Evolutionary conservation across 1,140 invertebrate genomes (phyloP).

Genomic region (Trissolcus basalis): DNA sequence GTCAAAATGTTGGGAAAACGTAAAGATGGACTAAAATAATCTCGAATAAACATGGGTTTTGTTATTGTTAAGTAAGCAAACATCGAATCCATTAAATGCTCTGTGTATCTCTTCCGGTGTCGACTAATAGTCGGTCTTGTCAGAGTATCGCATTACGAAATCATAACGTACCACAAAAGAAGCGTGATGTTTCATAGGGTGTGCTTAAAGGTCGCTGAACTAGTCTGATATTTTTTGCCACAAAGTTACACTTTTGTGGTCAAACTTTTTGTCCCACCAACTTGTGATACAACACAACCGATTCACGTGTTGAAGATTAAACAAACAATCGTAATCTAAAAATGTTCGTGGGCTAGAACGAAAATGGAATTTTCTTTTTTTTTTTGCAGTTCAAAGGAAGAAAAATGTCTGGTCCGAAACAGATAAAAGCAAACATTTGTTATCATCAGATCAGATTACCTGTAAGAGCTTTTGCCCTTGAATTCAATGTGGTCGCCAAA

Average conservation of each 20-base stretch:
- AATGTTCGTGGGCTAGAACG: no score
- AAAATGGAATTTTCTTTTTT: no score
- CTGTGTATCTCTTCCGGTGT: slow-evolving; percentile 43
- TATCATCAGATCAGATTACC: no score
- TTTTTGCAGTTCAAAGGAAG: no score
- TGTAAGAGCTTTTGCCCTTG: no score
- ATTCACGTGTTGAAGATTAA: not conserved
- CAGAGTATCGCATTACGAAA: slow-evolving; percentile 57
- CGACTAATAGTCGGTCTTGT: slow-evolving; percentile 38
- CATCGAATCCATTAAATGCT: slow-evolving; percentile 51
- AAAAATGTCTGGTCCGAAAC: no score
- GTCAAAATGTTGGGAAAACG: no score
- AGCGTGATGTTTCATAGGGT: slow-evolving; percentile 49
- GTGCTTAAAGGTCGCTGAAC: slow-evolving; percentile 55
- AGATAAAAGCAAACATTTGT: no score
- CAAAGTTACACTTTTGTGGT: slow-evolving; percentile 13
- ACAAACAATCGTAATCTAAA: no score
- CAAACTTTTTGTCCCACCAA: not conserved
- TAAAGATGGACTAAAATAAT: not conserved
- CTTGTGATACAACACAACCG: not conserved
- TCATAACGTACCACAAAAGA: slow-evolving; percentile 48
- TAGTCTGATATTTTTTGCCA: slow-evolving; percentile 25
- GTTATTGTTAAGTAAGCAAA: slow-evolving; percentile 47
- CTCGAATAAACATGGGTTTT: slow-evolving; percentile 16
- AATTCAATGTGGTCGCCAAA: no score